Base-by-base conservation (phyloP, 2,888 invertebrate genomes). In the Oligia fasciuncula region DNA sequence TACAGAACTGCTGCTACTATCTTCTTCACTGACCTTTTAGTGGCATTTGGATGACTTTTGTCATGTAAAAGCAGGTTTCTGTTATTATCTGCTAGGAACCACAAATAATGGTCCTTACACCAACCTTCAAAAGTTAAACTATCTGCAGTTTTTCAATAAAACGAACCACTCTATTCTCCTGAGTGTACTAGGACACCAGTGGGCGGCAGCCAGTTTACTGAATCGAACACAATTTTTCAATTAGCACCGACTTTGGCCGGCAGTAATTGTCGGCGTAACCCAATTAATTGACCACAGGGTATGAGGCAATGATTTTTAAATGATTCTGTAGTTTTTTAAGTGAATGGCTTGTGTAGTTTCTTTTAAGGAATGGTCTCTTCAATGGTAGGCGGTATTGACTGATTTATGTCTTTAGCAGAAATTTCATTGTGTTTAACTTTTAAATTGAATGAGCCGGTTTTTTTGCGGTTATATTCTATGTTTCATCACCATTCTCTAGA, bases 161-260 rank as follows among this genome's bases (percentile, higher is more conserved):
- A 57, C 67, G 49, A 69, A 35, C 69, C 29, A 13, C 29, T 73
- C 65, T 46, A 66, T 71, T 67, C 62, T 66, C 60, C n/a, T 9
- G 29, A 43, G 40, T 70, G n/a, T 68, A 87, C 85, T 57, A 85
- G 83, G 79, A 80, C 69, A 60, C 0, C 77, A 84, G 88, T 90
- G 87, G 86, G 86, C 78, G 89, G 81, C 69, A 80, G 85, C 88
- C 80, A 81, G 75, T 90, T 90, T 89, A 88, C 86, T 90, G 83
- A 91, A 92, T 93, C 92, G 92, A 93, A 92, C 90, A 90, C 93
- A 94, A 94, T 95, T 93, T 94, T 93, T 93, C 94, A 94, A 94
- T 94, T 94, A 91, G 71, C 79, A 79, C 79, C 79, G 71, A 67
- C 71, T 88, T 78, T 87, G 73, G 67, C 76, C 71, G 74, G 75